Conservation (phyloP, 2,888 invertebrate genomes). For the Brachypterus glaber region DNA sequence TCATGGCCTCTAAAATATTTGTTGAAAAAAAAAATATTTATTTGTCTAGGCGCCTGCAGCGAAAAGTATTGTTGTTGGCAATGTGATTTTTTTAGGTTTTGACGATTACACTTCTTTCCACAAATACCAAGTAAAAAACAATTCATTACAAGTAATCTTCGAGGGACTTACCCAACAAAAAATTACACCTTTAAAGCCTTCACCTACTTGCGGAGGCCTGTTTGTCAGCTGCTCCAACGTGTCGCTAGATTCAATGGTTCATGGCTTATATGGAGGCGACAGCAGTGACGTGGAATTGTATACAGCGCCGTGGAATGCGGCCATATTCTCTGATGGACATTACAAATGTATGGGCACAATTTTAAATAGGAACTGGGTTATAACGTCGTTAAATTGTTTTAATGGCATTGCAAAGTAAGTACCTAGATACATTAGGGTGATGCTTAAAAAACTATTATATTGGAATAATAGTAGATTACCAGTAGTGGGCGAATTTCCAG, state of each 20-base stretch:
- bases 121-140: constrained; percentile 21
- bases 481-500: too few relatives aligned
- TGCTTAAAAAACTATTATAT: too few relatives aligned
- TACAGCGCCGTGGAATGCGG: constrained; percentile 64
- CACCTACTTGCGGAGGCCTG: constrained; percentile 43
- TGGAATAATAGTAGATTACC: too few relatives aligned
- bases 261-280: constrained; percentile 20
- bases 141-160: constrained; percentile 17
- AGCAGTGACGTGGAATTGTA: constrained; percentile 35
- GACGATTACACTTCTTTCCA: constrained; percentile 36
- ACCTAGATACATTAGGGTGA: too few relatives aligned
- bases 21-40: too few relatives aligned
- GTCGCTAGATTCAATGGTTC: constrained; percentile 34
- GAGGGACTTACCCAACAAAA: constrained; percentile 14
- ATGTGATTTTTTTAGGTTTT: too few relatives aligned
- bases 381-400: constrained; percentile 46
- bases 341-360: constrained; percentile 62
- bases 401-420: constrained; percentile 38
- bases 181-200: constrained; percentile 9
- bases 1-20: too few relatives aligned
- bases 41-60: too few relatives aligned
- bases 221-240: constrained; percentile 47
- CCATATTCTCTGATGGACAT: constrained; percentile 59
- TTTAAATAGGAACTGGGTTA: constrained; percentile 56
- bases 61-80: too few relatives aligned